Base-by-base conservation (phyloP, 2,113 vertebrate species). In the Oxyruncus cristatus region DNA sequence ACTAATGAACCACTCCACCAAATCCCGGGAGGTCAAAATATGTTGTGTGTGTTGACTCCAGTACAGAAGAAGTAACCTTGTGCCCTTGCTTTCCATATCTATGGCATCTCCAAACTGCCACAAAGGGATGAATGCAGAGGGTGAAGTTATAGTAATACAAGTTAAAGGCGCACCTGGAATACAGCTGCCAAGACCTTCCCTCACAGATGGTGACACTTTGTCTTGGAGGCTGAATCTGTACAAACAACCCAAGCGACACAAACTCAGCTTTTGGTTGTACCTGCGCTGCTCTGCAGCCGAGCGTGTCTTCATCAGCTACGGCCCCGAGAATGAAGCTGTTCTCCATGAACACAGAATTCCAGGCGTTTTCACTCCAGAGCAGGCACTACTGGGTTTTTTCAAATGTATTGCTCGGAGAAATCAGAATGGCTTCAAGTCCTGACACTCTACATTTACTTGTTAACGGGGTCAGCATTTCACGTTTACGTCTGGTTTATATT, bases 71-170 rank as follows among this genome's bases (percentile, higher is more conserved):
- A 59, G 56, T 93, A 90, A 95, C 95, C 95, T 86, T 33, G 30
- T 96, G 90, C 67, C 91, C 96, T 94, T 58, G 72, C 65, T 96
- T 97, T 95, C 95, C 88, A 89, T 92, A 91, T 92, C 85, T 88
- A 67, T 88, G 79, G 82, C 68, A 71, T 84, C 88, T 92, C 85
- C 72, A 81, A 95, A 86, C 41, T 14, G 68, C 30, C 75, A 94
- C 83, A 89, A 86, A 67, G 56, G 65, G 76, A 37, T 70, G 75
- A 50, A 9, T 61, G 26, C 58, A 76, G 81, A 92, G 63, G 53
- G 71, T 50, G 85, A 89, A 70, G 63, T 44, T 71, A 19, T 55
- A 94, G 55, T 52, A 80, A 80, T 37, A 80, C 63, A 35, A 88
- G 78, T 42, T 50, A 82, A 94, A 85, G 8, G 81, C 63, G 76